A percentile compares a stretch with the other conserved stretches of the same genome.
Evolutionary conservation across 2,888 invertebrate genomes (phyloP).

Genomic region (Pollenia labialis): DNA sequence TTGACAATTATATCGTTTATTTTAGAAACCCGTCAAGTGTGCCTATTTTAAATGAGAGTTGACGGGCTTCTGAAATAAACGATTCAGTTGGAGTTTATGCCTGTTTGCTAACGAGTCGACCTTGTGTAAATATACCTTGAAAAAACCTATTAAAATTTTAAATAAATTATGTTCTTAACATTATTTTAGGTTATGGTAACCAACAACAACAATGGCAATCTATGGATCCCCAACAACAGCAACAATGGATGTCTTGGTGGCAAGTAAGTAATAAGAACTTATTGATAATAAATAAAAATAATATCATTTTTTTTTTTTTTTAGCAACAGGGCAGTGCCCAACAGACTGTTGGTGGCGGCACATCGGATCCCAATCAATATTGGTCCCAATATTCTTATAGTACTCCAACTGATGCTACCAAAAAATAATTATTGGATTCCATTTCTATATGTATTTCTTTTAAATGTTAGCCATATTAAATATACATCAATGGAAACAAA

Average conservation of each 20-base stretch:
- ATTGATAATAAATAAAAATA: neutral
- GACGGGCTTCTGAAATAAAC: too few relatives aligned
- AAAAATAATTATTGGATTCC: conserved; percentile 56
- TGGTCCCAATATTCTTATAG: conserved; percentile 84
- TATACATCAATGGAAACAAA: conserved; percentile 26
- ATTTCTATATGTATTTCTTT: conserved; percentile 16
- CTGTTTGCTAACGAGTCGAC: too few relatives aligned
- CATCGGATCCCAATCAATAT: conserved; percentile 81
- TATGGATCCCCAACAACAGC: conserved; percentile 82
- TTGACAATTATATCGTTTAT: too few relatives aligned
- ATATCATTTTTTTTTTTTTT: conserved; percentile 10
- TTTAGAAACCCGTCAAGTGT: too few relatives aligned
- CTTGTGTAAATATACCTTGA: too few relatives aligned
- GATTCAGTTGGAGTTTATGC: too few relatives aligned
- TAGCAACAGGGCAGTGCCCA: conserved; percentile 74
- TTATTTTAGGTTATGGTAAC: conserved; percentile 78
- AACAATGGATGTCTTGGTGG: conserved; percentile 84
- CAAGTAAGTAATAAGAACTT: conserved; percentile 77
- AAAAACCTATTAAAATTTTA: neutral
- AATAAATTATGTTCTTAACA: conserved; percentile 29
- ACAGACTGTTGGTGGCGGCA: conserved; percentile 75
- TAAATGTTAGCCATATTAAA: conserved; percentile 24
- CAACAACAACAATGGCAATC: conserved; percentile 82
- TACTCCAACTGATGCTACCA: conserved; percentile 78
- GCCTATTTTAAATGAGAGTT: too few relatives aligned